Percentiles rank a stretch among this genome's conserved stretches.
phyloP scores from a whole-genome alignment of 2,888 invertebrate species.

The Endomychus coccineus region DNA sequence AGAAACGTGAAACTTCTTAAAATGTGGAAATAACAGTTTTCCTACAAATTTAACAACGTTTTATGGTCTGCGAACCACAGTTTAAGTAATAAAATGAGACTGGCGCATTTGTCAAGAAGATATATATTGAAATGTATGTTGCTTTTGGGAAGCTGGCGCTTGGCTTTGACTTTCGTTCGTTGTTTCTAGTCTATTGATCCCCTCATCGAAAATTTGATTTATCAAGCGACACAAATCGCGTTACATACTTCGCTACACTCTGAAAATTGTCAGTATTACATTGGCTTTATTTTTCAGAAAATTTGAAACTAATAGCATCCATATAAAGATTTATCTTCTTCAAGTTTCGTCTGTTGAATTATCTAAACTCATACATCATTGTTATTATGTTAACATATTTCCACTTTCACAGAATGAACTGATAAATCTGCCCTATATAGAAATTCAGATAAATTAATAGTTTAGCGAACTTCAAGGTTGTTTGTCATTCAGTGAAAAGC shows the following conservation, averaged over 20 bases:
- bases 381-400: no score
- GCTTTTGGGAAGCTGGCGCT: constrained; percentile 19
- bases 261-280: neutral
- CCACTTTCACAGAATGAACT: no score
- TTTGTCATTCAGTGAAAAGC: no score
- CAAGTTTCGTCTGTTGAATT: no score
- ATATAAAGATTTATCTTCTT: no score
- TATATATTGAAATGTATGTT: constrained; percentile 23
- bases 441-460: no score
- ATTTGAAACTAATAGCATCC: no score
- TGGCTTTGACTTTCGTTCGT: constrained; percentile 20
- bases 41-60: constrained; percentile 26
- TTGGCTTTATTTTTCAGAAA: no score
- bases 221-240: no score
- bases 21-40: constrained; percentile 22
- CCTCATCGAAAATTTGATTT: constrained; percentile 22
- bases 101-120: constrained; percentile 16
- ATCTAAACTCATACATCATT: no score
- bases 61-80: constrained; percentile 28
- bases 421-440: no score
- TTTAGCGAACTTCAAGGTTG: no score
- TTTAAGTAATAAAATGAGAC: constrained; percentile 25
- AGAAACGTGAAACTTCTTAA: constrained; percentile 19
- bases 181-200: constrained; percentile 23
- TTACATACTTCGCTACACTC: neutral